These are phyloP conservation scores for Meiosimyza platycephala DNA, from an alignment of 2,888 invertebrate genomes.

Conservation along the genomic window DNA sequence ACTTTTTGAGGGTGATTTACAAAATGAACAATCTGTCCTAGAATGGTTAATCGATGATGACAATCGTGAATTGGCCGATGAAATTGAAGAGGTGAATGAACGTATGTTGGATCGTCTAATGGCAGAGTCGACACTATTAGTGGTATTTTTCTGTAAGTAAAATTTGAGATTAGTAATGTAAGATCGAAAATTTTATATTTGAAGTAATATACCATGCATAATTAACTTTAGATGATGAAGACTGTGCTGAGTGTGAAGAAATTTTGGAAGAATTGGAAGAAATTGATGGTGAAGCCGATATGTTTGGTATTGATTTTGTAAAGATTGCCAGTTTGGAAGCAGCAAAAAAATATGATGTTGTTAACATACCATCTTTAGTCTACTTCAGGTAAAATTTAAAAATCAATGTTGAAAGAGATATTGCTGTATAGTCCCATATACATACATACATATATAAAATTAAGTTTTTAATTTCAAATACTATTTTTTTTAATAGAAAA, in stretches of 20 bases:
- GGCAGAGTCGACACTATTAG: conserved; percentile 86
- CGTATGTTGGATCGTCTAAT: conserved; percentile 88
- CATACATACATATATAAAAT: too few relatives aligned
- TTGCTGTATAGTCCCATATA: too few relatives aligned
- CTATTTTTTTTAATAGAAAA: conserved; percentile 62
- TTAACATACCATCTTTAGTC: conserved; percentile 86
- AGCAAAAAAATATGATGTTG: conserved; percentile 83
- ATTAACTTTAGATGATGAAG: conserved; percentile 78
- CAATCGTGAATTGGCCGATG: conserved; percentile 91
- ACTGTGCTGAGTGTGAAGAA: conserved; percentile 91
- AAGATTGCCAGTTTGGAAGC: conserved; percentile 87
- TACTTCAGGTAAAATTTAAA: conserved; percentile 78
- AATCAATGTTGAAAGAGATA: not conserved
- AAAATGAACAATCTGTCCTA: conserved; percentile 90
- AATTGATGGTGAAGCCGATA: conserved; percentile 94
- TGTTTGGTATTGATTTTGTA: conserved; percentile 94
- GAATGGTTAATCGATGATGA: conserved; percentile 95
- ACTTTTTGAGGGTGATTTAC: conserved; percentile 89
- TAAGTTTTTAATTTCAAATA: not conserved
- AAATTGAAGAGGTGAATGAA: conserved; percentile 92
- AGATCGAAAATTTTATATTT: not conserved
- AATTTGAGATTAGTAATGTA: not conserved
- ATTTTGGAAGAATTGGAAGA: conserved; percentile 91
- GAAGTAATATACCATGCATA: not conserved
- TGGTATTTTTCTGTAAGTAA: conserved; percentile 91